Conservation (phyloP, 2,797 vertebrate genomes). For the Onychomys torridus region DNA sequence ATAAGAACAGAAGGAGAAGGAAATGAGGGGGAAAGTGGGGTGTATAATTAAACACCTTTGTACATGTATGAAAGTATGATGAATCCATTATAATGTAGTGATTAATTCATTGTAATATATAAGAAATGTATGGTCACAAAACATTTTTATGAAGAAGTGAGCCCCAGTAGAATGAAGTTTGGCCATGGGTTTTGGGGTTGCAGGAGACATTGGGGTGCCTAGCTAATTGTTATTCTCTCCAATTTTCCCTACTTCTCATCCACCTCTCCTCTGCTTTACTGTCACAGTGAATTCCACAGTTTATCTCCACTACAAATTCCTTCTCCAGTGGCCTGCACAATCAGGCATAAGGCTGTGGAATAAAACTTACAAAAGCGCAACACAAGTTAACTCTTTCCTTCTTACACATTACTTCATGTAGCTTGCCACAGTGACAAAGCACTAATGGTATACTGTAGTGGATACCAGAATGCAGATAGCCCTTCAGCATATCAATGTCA, state of each 20-base stretch:
- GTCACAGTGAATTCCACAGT: not conserved
- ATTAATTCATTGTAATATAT: not conserved
- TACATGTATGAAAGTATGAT: not conserved
- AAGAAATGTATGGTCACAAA: not conserved
- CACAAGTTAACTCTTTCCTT: not conserved
- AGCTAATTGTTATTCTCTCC: not conserved
- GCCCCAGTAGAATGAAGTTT: not conserved
- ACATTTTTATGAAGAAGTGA: not conserved
- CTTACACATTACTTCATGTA: not conserved
- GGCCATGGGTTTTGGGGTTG: too few species aligned
- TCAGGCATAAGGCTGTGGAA: too few species aligned
- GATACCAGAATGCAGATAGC: fast-evolving
- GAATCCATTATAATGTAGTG: not conserved
- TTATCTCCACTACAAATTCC: too few species aligned
- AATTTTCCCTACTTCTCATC: not conserved
- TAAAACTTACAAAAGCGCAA: too few species aligned
- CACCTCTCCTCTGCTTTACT: not conserved
- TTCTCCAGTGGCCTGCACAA: not conserved
- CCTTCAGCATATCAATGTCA: not conserved
- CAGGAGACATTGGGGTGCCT: not conserved
- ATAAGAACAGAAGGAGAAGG: not conserved
- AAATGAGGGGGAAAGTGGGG: not conserved
- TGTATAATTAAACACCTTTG: too few species aligned
- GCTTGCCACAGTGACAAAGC: not conserved
- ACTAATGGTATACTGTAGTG: not conserved